phyloP scores from a whole-genome alignment of 2,113 vertebrate species.

The Heptranchias perlo region DNA sequence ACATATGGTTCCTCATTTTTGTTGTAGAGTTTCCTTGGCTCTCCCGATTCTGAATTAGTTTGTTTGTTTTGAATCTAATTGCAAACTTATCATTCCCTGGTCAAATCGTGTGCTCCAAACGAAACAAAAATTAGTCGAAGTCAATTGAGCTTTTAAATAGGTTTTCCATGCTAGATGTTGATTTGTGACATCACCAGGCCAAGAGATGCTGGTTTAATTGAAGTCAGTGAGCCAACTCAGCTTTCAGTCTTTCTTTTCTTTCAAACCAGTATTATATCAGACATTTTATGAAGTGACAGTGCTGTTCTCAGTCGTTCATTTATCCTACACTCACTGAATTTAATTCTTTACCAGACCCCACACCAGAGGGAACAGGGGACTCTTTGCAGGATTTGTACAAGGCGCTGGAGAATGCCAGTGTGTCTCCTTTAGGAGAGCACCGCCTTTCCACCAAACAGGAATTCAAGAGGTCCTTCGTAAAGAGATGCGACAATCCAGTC shows the following conservation, averaged over 20 bases:
- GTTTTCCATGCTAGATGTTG: neutral
- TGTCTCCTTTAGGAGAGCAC: conserved; percentile 80
- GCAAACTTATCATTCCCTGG: neutral
- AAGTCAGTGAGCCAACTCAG: neutral
- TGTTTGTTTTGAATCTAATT: neutral
- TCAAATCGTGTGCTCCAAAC: neutral
- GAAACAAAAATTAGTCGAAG: neutral
- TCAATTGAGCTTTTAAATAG: neutral
- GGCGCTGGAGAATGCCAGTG: conserved; percentile 83
- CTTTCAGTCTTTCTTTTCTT: neutral
- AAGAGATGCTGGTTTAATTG: neutral
- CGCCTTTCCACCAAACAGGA: conserved; percentile 81
- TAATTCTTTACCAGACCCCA: conserved; percentile 36
- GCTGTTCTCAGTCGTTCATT: neutral
- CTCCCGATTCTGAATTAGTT: neutral
- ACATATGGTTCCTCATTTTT: neutral
- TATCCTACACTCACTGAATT: conserved; percentile 8
- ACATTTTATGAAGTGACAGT: conserved; percentile 4
- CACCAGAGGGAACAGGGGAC: conserved; percentile 68
- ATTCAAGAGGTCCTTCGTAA: conserved; percentile 86
- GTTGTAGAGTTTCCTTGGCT: neutral
- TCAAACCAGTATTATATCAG: conserved; percentile 1
- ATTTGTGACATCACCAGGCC: neutral
- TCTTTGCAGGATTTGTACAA: conserved; percentile 90
- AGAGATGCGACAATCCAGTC: conserved; percentile 83